phyloP scores from a whole-genome alignment of 1,140 invertebrate species.

The Teleopsis dalmanni region DNA sequence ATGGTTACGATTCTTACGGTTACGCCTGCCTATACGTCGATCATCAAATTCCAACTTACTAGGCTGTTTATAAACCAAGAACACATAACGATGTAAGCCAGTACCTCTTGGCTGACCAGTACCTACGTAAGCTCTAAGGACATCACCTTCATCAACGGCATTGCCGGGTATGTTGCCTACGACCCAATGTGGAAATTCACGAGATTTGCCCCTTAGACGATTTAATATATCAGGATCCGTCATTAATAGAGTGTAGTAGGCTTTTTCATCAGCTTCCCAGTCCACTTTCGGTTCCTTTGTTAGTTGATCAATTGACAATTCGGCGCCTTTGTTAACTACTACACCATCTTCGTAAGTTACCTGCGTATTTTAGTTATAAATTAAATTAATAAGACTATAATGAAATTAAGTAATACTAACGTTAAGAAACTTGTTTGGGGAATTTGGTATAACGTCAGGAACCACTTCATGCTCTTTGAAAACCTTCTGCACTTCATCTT shows the following conservation, averaged over 20 bases:
- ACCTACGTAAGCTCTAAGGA: conserved; percentile 75
- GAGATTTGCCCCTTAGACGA: conserved; percentile 62
- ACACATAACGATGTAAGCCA: conserved; percentile 85
- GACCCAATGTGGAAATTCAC: conserved; percentile 90
- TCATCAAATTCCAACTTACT: conserved; percentile 39
- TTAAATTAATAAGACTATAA: neutral
- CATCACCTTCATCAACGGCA: conserved; percentile 64
- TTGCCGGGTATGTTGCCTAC: conserved; percentile 82
- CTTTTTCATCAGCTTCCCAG: conserved; percentile 53
- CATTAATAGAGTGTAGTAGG: conserved; percentile 69
- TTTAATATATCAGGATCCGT: conserved; percentile 56
- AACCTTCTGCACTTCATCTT: neutral
- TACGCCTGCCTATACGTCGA: conserved; percentile 34
- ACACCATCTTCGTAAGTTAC: conserved; percentile 50
- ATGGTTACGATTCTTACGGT: conserved; percentile 58
- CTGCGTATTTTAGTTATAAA: conserved; percentile 10
- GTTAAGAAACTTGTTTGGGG: conserved; percentile 25
- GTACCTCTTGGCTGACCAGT: conserved; percentile 77
- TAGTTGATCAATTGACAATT: conserved; percentile 60
- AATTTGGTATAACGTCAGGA: conserved; percentile 27
- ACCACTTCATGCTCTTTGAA: conserved; percentile 20
- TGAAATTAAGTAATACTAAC: conserved; percentile 8
- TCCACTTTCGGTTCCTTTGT: conserved; percentile 59
- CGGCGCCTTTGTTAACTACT: conserved; percentile 57
- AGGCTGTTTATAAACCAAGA: conserved; percentile 75